Evolutionary conservation across 2,888 invertebrate genomes (phyloP), one percentile per base, ranked within the genome.

Genomic region (Drosophila vallismaia): DNA sequence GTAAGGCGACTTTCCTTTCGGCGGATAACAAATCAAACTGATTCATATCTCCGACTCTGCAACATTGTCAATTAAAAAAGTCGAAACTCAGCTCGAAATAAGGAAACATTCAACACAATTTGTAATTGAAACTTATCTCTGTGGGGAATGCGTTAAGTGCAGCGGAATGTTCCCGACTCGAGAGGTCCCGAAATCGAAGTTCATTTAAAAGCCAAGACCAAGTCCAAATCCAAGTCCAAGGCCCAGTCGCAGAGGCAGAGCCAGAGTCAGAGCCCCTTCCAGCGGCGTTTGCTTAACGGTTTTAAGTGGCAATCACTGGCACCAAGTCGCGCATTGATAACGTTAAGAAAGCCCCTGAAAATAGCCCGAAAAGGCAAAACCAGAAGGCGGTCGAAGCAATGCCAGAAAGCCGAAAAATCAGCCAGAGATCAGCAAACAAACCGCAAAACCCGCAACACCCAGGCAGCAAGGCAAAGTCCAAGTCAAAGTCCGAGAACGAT

Each of bases 221-320:
- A 64, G 57, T 2, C 31, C 36, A 38, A 44, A 8, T 42, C 46
- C 28, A 58, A 49, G 31, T 26, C 38, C 67, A 71, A 72, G 78
- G 77, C 62, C 68, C 79, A 77, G 62, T 51, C 53, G 24, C 44
- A 10, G 44, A 19, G 44, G 24, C 44, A 24, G 44, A 19, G 44
- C 60, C 54, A 28, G 55, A 33, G 33, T 40, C 55, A 14, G 29
- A 28, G 28, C 46, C 42, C 60, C 57, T 58, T 57, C 55, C 56
- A 64, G 63, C 80, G 79, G 82, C 79, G 79, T 83, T 85, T 83
- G 82, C 85, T 83, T 83, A 82, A 83, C 85, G 82, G 82, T 79
- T 85, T 70, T 82, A 84, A 85, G 82, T 85, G 82, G 85, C 82
- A 81, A 81, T 81, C 81, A 84, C 75, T 81, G 75, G 84, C 84